Base-by-base conservation (phyloP, 2,113 vertebrate genomes). In the Paramisgurnus dabryanus region DNA sequence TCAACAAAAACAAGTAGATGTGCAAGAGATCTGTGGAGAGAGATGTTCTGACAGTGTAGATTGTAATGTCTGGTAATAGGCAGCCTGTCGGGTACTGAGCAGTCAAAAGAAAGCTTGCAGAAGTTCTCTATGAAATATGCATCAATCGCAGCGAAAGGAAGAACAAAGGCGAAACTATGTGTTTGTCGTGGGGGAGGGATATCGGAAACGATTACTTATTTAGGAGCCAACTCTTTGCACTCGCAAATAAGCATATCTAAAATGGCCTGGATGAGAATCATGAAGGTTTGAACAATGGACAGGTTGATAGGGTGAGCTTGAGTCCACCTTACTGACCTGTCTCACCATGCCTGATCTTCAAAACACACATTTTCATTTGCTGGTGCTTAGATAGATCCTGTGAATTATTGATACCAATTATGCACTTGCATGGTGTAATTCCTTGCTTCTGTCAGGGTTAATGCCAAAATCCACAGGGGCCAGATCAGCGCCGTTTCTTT, bases 321-420 rank as follows among this genome's bases (percentile, higher is more conserved):
- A 76, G 47, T 76, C 70, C 83, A 88, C 78, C 57, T 57, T 80
- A 86, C 85, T 82, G 69, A 57, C 65, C 77, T 50, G 66, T 75
- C 49, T 58, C 78, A n/a, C 50, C 50, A 11, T 22, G 7, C 34
- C 67, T 80, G 76, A 64, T 1, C 22, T 76, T 80, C 79, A 43
- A 71, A 82, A 64, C 80, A 73, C 85, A 82, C 70, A 80, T 87
- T 80, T 87, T 71, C 83, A 64, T 83, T 78, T 82, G 55, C 3
- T 79, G 10, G 70, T 81, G 81, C 76, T 83, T 81, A 82, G 82
- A 83, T 64, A 85, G 77, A 90, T 85, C 82, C 82, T 84, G 85
- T 91, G 90, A 87, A 89, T 91, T 90, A 89, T 87, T 87, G 86
- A 91, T 78, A 65, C n/a, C 72, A 73, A 78, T 89, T 90, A 90